Conservation (phyloP, 2,113 vertebrate genomes). For the Chaetodon trifascialis region DNA sequence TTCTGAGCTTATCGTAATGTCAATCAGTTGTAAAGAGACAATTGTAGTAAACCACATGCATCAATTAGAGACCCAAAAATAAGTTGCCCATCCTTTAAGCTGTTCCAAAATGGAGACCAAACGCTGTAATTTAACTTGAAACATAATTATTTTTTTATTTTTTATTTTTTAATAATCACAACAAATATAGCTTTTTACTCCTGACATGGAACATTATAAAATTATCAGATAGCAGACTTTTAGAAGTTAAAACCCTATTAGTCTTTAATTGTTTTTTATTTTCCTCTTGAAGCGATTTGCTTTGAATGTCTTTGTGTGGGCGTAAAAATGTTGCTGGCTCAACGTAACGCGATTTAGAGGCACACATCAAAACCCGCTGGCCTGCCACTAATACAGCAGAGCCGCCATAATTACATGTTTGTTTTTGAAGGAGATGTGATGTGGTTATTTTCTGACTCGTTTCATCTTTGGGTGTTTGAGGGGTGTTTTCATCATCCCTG, state of each 20-base stretch:
- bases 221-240: constrained; percentile 61
- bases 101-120: constrained; percentile 6
- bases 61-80: neutral
- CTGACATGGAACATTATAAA: constrained; percentile 52
- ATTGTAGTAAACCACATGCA: neutral
- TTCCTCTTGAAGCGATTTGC: constrained; percentile 57
- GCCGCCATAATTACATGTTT: constrained; percentile 74
- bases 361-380: constrained; percentile 60
- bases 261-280: constrained; percentile 62
- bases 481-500: constrained; percentile 61
- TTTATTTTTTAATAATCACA: neutral
- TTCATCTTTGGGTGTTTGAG: constrained; percentile 64
- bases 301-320: constrained; percentile 64
- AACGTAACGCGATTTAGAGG: constrained; percentile 61
- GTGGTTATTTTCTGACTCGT: constrained; percentile 70
- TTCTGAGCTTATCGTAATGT: neutral
- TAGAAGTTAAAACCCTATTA: constrained; percentile 59
- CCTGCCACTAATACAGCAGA: constrained; percentile 50
- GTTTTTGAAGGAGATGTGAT: constrained; percentile 71
- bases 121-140: constrained; percentile 15
- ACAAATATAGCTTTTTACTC: constrained; percentile 54
- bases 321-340: constrained; percentile 57
- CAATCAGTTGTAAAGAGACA: neutral
- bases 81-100: constrained; percentile 7
- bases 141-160: neutral